These are phyloP conservation scores for Delphinus delphis DNA, from an alignment of 2,113 vertebrate genomes.

Conservation along the genomic window DNA sequence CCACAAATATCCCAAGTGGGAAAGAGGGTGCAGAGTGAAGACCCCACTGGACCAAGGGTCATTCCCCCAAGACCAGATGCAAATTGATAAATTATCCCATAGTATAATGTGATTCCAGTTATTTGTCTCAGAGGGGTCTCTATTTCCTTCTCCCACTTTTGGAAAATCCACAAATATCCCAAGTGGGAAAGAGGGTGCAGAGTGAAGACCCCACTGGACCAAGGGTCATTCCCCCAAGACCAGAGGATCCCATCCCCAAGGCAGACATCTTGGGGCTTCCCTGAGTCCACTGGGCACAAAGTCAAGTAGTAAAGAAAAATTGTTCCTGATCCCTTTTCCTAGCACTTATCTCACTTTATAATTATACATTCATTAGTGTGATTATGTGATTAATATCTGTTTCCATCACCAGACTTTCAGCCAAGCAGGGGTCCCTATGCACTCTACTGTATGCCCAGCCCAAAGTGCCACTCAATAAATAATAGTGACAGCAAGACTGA, in stretches of 20 bases:
- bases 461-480: background rate
- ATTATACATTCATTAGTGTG: slow-evolving; percentile 25
- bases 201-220: too few species aligned
- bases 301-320: background rate
- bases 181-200: background rate
- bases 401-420: background rate
- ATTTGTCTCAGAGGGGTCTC: background rate
- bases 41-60: background rate
- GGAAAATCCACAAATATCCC: background rate
- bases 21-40: background rate
- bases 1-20: background rate
- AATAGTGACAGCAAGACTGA: background rate
- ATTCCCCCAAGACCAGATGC: background rate
- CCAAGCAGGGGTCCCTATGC: background rate
- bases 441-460: background rate
- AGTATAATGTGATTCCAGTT: background rate
- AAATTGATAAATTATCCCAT: too few species aligned
- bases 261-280: background rate
- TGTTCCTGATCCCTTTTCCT: background rate
- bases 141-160: background rate
- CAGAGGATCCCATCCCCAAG: rapidly evolving
- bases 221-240: background rate
- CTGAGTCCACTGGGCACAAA: background rate
- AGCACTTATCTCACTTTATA: slow-evolving; percentile 39
- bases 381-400: slow-evolving; percentile 24